phyloP scores from a whole-genome alignment of 2,797 vertebrate species.

The Halcyon smyrnensis region DNA sequence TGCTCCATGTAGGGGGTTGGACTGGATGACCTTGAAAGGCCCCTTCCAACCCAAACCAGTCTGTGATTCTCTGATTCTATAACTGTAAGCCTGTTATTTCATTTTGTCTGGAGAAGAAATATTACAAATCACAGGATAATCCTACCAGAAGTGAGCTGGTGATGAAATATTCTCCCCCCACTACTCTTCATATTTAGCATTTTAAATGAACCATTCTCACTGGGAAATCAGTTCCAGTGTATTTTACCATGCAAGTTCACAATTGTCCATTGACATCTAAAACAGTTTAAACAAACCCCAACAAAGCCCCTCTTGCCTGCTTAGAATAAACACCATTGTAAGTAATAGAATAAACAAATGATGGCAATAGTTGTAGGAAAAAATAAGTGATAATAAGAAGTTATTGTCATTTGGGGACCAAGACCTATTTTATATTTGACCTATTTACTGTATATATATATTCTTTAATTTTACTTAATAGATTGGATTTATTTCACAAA shows the following conservation, averaged over 20 bases:
- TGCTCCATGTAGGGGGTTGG: background rate
- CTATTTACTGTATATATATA: background rate
- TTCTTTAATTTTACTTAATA: background rate
- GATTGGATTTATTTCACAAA: background rate
- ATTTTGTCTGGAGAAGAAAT: background rate
- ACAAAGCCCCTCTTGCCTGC: fast-evolving
- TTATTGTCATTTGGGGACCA: background rate
- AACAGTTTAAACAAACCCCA: fast-evolving
- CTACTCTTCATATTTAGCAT: background rate
- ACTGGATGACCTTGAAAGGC: background rate
- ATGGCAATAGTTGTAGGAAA: background rate
- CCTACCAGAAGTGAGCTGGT: background rate
- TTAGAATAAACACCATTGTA: background rate
- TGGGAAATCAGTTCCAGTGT: background rate
- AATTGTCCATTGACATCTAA: background rate
- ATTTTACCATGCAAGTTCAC: background rate
- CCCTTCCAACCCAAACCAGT: background rate
- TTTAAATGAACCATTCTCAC: background rate
- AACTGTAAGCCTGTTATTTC: background rate
- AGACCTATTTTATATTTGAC: background rate
- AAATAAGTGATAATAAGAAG: background rate
- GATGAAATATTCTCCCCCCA: background rate
- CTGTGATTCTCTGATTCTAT: background rate
- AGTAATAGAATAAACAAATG: background rate
- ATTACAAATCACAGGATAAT: background rate